Conservation (phyloP, 2,888 invertebrate species). For the Noctua janthina region DNA sequence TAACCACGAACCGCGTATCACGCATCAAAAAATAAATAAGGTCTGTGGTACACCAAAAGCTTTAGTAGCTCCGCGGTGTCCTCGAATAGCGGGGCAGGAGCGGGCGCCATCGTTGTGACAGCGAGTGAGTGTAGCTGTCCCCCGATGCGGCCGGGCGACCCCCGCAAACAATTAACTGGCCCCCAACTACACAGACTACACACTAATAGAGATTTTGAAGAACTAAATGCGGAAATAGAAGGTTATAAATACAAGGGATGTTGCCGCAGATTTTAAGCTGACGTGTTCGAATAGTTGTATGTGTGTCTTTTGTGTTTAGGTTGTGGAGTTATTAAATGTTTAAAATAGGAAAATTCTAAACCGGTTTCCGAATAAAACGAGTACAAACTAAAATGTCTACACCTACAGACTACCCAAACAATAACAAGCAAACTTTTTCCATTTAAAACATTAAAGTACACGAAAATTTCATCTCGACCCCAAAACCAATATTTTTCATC, state of each 20-base stretch:
- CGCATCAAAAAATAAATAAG: conserved; percentile 22
- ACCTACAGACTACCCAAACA: conserved; percentile 20
- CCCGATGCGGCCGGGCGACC: conserved; percentile 68
- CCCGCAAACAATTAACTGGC: conserved; percentile 76
- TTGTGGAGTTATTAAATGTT: neutral
- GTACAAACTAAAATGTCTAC: conserved; percentile 13
- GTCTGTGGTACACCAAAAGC: conserved; percentile 29
- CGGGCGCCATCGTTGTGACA: conserved; percentile 61
- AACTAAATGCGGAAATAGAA: conserved; percentile 47
- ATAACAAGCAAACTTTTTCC: conserved; percentile 46
- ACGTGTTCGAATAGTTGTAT: neutral
- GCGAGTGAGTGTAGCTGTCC: conserved; percentile 69
- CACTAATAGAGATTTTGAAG: conserved; percentile 62
- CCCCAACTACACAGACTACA: conserved; percentile 70
- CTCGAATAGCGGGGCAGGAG: conserved; percentile 57
- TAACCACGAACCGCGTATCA: neutral
- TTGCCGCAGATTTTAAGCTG: neutral
- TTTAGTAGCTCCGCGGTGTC: conserved; percentile 62
- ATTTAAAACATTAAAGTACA: conserved; percentile 51
- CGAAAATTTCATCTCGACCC: conserved; percentile 53
- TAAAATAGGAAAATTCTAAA: neutral
- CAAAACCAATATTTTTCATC: conserved; percentile 67
- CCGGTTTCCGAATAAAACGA: neutral
- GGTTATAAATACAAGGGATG: conserved; percentile 29
- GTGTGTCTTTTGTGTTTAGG: neutral